Evolutionary conservation across 2,797 vertebrate genomes (phyloP).

Genomic region (Buphagus erythrorhynchus): DNA sequence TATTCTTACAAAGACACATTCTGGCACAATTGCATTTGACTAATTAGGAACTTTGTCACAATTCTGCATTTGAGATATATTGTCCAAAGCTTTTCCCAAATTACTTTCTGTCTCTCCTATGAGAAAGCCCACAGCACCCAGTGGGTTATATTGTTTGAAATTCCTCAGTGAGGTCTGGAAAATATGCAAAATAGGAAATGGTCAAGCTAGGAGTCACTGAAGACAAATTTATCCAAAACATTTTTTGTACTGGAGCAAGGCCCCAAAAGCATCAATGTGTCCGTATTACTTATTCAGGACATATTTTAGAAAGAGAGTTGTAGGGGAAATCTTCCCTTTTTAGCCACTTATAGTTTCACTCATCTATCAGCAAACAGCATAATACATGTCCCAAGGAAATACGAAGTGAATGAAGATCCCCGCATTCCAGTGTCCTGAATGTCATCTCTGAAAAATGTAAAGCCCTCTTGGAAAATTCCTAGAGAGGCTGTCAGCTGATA

Average conservation of each 20-base stretch:
- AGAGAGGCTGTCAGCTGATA: not conserved
- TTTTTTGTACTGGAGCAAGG: not conserved
- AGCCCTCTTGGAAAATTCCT: not conserved
- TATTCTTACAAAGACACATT: not conserved
- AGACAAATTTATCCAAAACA: not conserved
- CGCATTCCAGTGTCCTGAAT: not conserved
- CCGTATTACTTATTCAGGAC: not conserved
- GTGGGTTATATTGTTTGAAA: not conserved
- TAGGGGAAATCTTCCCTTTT: not conserved
- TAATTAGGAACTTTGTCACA: not conserved
- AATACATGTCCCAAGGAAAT: not conserved
- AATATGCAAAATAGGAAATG: not conserved
- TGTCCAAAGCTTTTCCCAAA: not conserved
- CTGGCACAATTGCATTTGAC: not conserved
- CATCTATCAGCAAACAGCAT: not conserved
- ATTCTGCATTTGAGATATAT: not conserved
- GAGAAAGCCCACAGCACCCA: not conserved
- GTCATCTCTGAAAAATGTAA: not conserved
- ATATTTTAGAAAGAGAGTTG: not conserved
- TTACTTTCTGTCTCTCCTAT: not conserved
- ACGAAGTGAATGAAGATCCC: not conserved
- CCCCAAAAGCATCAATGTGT: not conserved
- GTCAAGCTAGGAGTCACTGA: not conserved
- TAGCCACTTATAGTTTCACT: not conserved
- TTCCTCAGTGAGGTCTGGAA: not conserved